A percentile compares a stretch with the other conserved stretches of the same genome.
These are phyloP conservation scores for Rotaria socialis DNA, from an alignment of 2,888 invertebrate species.

Conservation along the genomic window DNA sequence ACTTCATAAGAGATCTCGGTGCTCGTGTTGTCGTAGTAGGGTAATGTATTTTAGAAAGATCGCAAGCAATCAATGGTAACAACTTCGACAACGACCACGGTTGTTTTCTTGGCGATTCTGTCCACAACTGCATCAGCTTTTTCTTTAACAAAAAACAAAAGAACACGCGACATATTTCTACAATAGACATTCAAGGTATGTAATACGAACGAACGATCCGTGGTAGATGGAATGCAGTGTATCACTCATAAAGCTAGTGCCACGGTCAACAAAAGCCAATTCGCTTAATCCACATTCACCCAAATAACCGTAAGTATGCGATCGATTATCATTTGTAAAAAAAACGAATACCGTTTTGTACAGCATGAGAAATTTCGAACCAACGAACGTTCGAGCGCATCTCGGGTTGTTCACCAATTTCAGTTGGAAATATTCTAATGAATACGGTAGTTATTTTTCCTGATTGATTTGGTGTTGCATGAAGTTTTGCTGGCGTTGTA, in stretches of 20 bases:
- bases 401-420: not conserved
- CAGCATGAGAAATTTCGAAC: not conserved
- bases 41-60: not conserved
- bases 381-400: not conserved
- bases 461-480: not conserved
- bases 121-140: not conserved
- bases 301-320: not conserved
- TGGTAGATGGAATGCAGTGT: not conserved
- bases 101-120: not conserved
- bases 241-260: not conserved
- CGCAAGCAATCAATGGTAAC: not conserved
- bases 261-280: not conserved
- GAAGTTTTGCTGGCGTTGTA: not conserved
- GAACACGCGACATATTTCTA: not conserved
- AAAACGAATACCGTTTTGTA: not conserved
- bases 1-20: not conserved
- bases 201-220: not conserved
- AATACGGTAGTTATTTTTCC: not conserved
- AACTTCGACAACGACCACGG: not conserved
- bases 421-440: not conserved
- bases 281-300: not conserved
- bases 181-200: not conserved
- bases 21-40: not conserved
- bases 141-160: not conserved
- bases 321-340: not conserved